Evolutionary conservation across 2,113 vertebrate genomes (phyloP), one percentile per base, ranked within the genome.

Genomic region (Cavia porcellus): DNA sequence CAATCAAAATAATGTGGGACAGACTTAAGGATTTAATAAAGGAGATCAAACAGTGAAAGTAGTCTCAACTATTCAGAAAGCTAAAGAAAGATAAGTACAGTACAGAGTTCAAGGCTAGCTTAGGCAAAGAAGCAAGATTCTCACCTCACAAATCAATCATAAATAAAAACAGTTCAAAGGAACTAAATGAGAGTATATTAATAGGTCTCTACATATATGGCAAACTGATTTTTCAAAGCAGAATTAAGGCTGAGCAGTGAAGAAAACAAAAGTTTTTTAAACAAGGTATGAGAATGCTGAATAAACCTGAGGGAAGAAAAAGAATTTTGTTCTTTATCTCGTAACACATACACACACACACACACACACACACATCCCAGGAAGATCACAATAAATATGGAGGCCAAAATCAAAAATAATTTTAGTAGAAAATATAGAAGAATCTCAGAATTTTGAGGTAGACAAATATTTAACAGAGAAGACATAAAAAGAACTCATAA

Each of bases 341-440:
- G 93, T 17, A 68, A 42, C 9, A 84, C 14, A 64, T 3, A 20
- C 68, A 95, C 35, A 68, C 35, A 72, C 70, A 72, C 35, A 72
- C 35, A 35, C 6, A 88, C 15, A 57, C 77, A 90, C 35, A 75
- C n/a, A 38, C n/a, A 72, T 8, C 47, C 6, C 15, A 82, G 59
- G 22, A 66, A 42, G 35, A 80, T 52, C 32, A 52, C 0, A 93
- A 61, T n/a, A 87, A 91, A 85, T 30, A 85, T 42, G 77, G 82
- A 95, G 79, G 9, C 22, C 77, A 79, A 90, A 96, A 90, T 90
- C 66, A 52, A 52, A 57, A 57, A 86, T 75, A 61, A 59, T 52
- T 90, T 2, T 86, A 45, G 38, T 62, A 88, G 30, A 89, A 79
- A 92, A 89, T 42, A 68, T 6, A 47, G 25, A 25, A 91, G 50